Percentiles rank a stretch among this genome's conserved stretches.
Conservation (phyloP, 2,113 vertebrate genomes). For the Archocentrus centrarchus region DNA sequence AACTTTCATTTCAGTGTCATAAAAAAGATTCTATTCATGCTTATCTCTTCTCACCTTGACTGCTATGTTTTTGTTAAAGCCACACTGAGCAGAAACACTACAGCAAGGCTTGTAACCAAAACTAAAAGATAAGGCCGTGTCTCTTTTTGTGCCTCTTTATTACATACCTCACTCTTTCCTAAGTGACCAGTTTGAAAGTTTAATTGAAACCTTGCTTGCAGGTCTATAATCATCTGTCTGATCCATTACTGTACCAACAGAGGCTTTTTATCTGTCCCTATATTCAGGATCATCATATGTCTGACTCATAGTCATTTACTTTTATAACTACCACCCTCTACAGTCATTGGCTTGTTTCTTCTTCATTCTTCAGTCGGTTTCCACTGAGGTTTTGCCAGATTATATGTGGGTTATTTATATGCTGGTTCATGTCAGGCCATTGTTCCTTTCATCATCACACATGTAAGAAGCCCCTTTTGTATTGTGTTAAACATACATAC, state of each 20-base stretch:
- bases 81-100: background rate
- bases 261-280: background rate
- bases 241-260: background rate
- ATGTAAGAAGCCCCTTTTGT: slow-evolving; percentile 22
- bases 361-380: slow-evolving; percentile 3
- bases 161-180: background rate
- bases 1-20: background rate
- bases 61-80: background rate
- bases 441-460: slow-evolving; percentile 47
- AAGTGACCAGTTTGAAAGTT: slow-evolving; percentile 1
- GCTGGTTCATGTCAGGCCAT: slow-evolving; percentile 42
- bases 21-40: background rate
- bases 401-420: slow-evolving; percentile 63
- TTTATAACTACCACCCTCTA: too few relatives aligned
- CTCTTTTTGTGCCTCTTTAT: background rate
- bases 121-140: background rate
- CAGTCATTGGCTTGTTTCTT: background rate
- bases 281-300: background rate
- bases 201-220: background rate
- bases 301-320: background rate
- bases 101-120: background rate
- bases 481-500: slow-evolving; percentile 1
- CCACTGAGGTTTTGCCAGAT: slow-evolving; percentile 29
- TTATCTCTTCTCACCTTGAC: background rate
- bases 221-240: slow-evolving; percentile 1